Conservation (phyloP, 2,113 vertebrate species). For the Falco punctatus region DNA sequence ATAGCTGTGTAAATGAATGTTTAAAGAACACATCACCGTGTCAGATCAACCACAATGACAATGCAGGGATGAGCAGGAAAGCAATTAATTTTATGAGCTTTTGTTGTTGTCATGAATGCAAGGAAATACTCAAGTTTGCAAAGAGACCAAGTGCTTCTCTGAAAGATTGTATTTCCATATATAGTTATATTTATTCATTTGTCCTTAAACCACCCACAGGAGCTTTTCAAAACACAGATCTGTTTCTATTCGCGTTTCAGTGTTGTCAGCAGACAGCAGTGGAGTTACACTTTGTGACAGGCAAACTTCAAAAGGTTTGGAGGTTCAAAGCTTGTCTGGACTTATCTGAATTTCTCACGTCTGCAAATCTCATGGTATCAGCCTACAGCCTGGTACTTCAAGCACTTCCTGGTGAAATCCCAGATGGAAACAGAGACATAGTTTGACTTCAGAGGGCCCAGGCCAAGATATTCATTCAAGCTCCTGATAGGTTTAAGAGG, state of each 20-base stretch:
- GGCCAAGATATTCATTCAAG: background rate
- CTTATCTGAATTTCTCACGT: conserved; percentile 62
- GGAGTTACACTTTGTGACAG: background rate
- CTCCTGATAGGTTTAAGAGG: background rate
- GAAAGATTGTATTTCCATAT: background rate
- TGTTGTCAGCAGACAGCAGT: background rate
- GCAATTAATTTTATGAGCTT: background rate
- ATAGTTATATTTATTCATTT: background rate
- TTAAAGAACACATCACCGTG: background rate
- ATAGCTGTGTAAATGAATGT: background rate
- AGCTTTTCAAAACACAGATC: background rate
- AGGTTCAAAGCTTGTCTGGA: conserved; percentile 28
- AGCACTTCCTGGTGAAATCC: conserved; percentile 30
- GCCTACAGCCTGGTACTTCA: conserved; percentile 27
- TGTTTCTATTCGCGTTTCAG: conserved; percentile 45
- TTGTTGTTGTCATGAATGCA: background rate
- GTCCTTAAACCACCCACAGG: conserved; percentile 15
- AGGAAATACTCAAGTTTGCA: background rate
- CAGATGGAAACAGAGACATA: conserved; percentile 18
- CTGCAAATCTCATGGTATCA: conserved; percentile 53
- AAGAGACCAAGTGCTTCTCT: background rate
- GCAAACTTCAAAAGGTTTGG: conserved; percentile 39
- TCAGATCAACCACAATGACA: background rate
- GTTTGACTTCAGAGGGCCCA: conserved; percentile 15
- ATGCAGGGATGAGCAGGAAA: background rate